phyloP scores from a whole-genome alignment of 2,113 vertebrate genomes.

The Centropus unirufus region DNA sequence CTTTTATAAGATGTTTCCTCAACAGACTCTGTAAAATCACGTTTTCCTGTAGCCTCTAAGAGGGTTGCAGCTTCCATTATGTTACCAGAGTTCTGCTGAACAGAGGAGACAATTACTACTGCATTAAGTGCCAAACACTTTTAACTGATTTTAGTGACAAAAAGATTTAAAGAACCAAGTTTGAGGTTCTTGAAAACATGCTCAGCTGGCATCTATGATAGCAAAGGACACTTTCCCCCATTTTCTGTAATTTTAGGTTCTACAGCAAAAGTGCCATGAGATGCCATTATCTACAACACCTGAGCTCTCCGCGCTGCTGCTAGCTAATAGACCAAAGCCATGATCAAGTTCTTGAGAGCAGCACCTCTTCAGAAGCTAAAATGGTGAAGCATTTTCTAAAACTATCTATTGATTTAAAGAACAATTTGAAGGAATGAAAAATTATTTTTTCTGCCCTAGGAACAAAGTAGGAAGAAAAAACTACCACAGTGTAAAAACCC shows the following conservation, averaged over 20 bases:
- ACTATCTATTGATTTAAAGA: background rate
- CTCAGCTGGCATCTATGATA: background rate
- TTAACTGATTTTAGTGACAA: background rate
- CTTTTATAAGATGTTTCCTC: background rate
- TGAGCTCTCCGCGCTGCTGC: background rate
- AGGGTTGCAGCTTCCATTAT: background rate
- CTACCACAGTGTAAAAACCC: background rate
- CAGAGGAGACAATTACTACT: background rate
- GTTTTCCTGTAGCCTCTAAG: background rate
- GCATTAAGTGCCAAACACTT: background rate
- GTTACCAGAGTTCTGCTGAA: background rate
- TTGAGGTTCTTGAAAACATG: background rate
- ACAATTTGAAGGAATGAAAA: background rate
- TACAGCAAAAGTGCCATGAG: background rate
- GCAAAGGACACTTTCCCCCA: background rate
- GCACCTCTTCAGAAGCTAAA: background rate
- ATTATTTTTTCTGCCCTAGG: background rate
- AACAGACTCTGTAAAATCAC: background rate
- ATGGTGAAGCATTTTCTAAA: background rate
- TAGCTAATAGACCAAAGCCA: background rate
- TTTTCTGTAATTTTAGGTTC: background rate
- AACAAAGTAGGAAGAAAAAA: background rate
- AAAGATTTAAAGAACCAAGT: background rate
- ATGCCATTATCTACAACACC: background rate
- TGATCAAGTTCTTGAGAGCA: background rate